Evolutionary conservation across 2,797 vertebrate species (phyloP).

Genomic region (Falco naumanni): DNA sequence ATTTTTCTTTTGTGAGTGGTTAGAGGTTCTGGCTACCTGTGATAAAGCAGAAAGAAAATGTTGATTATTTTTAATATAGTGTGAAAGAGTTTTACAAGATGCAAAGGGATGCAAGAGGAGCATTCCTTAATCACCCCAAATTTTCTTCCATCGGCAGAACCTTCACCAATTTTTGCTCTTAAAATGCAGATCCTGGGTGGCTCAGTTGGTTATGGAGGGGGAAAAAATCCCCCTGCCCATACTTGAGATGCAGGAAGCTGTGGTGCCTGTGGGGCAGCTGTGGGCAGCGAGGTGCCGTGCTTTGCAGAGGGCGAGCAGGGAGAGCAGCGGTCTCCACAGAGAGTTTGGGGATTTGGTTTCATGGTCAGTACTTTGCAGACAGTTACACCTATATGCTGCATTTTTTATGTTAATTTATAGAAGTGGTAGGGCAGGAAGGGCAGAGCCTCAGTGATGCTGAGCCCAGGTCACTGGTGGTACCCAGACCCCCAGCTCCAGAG

Average conservation of each 20-base stretch:
- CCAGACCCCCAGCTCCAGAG: accelerated
- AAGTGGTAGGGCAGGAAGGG: background rate
- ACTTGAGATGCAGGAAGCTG: background rate
- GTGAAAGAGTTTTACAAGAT: background rate
- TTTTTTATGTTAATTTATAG: background rate
- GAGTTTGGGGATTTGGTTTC: background rate
- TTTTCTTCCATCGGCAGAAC: background rate
- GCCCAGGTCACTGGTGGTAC: accelerated
- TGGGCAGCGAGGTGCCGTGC: accelerated
- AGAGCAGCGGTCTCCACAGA: background rate
- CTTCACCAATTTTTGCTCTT: background rate
- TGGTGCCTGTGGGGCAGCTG: background rate
- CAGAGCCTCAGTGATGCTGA: background rate
- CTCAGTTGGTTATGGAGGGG: accelerated
- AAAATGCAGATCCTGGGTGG: background rate
- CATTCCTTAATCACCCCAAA: background rate
- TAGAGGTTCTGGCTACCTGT: background rate
- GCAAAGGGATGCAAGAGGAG: background rate
- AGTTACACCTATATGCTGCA: background rate
- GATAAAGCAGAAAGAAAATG: background rate
- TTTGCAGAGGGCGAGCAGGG: background rate
- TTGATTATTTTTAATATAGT: background rate
- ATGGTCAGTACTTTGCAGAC: accelerated
- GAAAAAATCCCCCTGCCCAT: background rate
- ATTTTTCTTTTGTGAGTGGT: background rate